Percentiles rank a stretch among this genome's conserved stretches.
phyloP scores from a whole-genome alignment of 2,888 invertebrate genomes.

The Thymelicus lineola region DNA sequence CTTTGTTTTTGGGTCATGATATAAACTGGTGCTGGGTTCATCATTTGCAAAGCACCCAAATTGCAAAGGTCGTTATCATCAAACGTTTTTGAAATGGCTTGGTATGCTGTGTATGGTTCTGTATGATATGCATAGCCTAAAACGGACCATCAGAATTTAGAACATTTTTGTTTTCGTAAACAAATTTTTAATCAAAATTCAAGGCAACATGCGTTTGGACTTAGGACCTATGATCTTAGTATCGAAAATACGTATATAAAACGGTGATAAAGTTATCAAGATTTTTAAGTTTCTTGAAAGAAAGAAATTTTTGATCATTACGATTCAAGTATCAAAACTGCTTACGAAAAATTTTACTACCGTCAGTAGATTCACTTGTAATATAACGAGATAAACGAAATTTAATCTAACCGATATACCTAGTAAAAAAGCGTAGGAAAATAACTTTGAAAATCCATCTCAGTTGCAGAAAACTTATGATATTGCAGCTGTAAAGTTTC shows the following conservation, averaged over 20 bases:
- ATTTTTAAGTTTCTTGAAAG: too few relatives aligned
- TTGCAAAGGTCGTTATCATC: constrained; percentile 77
- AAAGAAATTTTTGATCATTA: too few relatives aligned
- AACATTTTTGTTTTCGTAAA: too few relatives aligned
- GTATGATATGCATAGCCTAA: constrained; percentile 81
- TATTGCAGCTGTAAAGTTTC: constrained; percentile 35
- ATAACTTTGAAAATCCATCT: constrained; percentile 32
- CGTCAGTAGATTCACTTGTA: not conserved
- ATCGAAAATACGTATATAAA: too few relatives aligned
- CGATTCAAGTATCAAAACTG: too few relatives aligned
- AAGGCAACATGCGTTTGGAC: too few relatives aligned
- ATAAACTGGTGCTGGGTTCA: constrained; percentile 66
- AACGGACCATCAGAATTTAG: not conserved
- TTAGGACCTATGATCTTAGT: too few relatives aligned
- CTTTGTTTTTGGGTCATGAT: constrained; percentile 71
- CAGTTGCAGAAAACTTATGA: constrained; percentile 37
- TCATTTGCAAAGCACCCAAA: constrained; percentile 72
- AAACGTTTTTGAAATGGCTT: constrained; percentile 69
- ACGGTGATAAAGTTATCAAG: too few relatives aligned
- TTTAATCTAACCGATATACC: constrained; percentile 9
- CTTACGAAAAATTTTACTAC: not conserved
- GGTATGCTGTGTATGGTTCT: constrained; percentile 79
- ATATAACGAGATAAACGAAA: not conserved
- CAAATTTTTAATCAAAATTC: too few relatives aligned
- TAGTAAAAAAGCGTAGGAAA: constrained; percentile 15